phyloP scores from a whole-genome alignment of 2,888 invertebrate species.

The Himalopsyche anomala region DNA sequence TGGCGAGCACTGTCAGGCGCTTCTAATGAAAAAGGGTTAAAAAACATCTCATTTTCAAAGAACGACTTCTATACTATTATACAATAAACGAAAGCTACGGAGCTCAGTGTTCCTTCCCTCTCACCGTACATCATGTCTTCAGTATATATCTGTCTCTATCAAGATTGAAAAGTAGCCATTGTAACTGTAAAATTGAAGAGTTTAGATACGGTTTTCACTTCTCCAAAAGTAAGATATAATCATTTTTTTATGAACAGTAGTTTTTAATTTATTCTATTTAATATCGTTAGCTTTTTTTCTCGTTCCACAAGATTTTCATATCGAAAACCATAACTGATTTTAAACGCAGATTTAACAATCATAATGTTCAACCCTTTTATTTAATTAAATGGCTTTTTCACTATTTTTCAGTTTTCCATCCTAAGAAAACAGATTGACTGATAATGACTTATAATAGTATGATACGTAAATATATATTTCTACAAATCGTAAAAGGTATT shows the following conservation, averaged over 20 bases:
- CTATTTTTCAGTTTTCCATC: too few relatives aligned
- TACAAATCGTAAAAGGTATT: too few relatives aligned
- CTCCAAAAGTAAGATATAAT: conserved; percentile 58
- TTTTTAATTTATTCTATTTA: not conserved
- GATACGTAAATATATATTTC: too few relatives aligned
- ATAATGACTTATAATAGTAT: too few relatives aligned
- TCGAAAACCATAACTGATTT: too few relatives aligned
- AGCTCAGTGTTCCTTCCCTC: conserved; percentile 38
- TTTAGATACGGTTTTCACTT: conserved; percentile 58
- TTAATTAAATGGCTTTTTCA: too few relatives aligned
- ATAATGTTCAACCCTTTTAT: too few relatives aligned
- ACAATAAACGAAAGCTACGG: conserved; percentile 38
- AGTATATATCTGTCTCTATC: conserved; percentile 26
- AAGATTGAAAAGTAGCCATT: conserved; percentile 55
- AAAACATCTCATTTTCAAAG: conserved; percentile 48
- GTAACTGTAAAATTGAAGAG: conserved; percentile 63
- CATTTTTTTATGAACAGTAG: conserved; percentile 46
- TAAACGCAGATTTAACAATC: too few relatives aligned
- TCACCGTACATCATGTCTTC: not conserved
- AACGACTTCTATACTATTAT: conserved; percentile 34
- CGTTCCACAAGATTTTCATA: too few relatives aligned
- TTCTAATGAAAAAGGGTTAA: conserved; percentile 51
- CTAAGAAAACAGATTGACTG: too few relatives aligned
- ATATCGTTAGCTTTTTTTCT: too few relatives aligned
- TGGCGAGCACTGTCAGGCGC: not conserved